phyloP scores from a whole-genome alignment of 1,140 invertebrate genomes.

The Lethrus apterus region DNA sequence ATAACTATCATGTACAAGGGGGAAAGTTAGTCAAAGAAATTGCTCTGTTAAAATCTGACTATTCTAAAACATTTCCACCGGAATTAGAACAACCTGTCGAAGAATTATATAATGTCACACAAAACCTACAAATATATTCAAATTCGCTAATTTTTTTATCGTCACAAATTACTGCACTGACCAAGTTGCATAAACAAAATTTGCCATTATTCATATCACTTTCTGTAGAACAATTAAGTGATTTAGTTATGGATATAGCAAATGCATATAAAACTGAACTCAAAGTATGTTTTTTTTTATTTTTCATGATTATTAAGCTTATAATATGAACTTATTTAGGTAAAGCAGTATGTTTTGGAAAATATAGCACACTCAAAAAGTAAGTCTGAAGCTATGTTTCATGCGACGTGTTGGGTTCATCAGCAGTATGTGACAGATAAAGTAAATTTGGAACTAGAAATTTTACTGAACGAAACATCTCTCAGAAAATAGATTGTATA shows the following conservation, averaged over 20 bases:
- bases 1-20: slow-evolving; percentile 34
- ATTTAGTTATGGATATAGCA: slow-evolving; percentile 23
- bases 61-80: slow-evolving; percentile 20
- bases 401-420: slow-evolving; percentile 32
- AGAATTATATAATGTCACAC: slow-evolving; percentile 25
- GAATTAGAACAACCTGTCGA: slow-evolving; percentile 27
- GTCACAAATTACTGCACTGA: slow-evolving; percentile 28
- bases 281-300: slow-evolving; percentile 25
- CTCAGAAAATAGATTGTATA: too few relatives aligned
- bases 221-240: slow-evolving; percentile 16
- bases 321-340: slow-evolving; percentile 24
- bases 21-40: slow-evolving; percentile 33
- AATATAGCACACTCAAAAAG: slow-evolving; percentile 35
- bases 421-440: slow-evolving; percentile 27
- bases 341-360: slow-evolving; percentile 34
- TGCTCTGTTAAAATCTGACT: slow-evolving; percentile 26
- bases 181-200: slow-evolving; percentile 29
- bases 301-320: slow-evolving; percentile 9
- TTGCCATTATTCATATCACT: slow-evolving; percentile 34
- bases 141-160: slow-evolving; percentile 21
- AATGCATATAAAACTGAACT: slow-evolving; percentile 33
- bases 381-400: slow-evolving; percentile 35
- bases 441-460: slow-evolving; percentile 31
- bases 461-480: slow-evolving; percentile 35
- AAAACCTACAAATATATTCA: slow-evolving; percentile 18